A percentile compares a stretch with the other conserved stretches of the same genome.
Evolutionary conservation across 2,113 vertebrate species (phyloP).

Genomic region (Gymnobelideus leadbeateri): DNA sequence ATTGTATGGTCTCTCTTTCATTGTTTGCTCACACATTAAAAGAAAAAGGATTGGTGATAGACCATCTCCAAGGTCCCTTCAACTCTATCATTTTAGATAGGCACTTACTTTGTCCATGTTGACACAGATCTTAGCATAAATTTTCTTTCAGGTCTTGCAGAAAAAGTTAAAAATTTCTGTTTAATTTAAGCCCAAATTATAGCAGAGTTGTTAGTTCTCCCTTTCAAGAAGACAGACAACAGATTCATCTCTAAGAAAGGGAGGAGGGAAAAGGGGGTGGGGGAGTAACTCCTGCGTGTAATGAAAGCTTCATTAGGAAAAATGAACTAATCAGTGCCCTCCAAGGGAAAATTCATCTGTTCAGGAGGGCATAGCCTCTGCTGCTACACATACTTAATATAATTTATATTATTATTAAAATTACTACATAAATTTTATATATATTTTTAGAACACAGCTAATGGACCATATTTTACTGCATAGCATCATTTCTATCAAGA

Average conservation of each 20-base stretch:
- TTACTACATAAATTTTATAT: conserved; percentile 79
- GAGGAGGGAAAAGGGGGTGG: conserved; percentile 65
- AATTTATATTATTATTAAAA: conserved; percentile 86
- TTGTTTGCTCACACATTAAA: conserved; percentile 1
- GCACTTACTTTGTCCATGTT: background rate
- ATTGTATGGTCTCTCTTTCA: background rate
- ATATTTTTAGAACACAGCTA: conserved; percentile 79
- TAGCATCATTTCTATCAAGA: conserved; percentile 83
- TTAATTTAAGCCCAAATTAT: conserved; percentile 33
- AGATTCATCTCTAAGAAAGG: conserved; percentile 76
- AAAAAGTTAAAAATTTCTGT: conserved; percentile 51
- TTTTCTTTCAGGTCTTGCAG: conserved; percentile 28
- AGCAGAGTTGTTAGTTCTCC: conserved; percentile 31
- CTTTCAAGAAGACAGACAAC: conserved; percentile 73
- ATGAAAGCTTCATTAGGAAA: conserved; percentile 83
- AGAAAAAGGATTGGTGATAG: background rate
- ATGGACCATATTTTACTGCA: conserved; percentile 83
- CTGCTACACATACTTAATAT: conserved; percentile 79
- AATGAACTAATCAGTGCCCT: conserved; percentile 82
- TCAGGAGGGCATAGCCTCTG: conserved; percentile 80
- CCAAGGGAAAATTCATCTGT: conserved; percentile 81
- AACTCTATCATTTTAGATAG: background rate
- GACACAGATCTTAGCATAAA: background rate
- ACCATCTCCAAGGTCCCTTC: background rate
- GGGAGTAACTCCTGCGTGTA: conserved; percentile 78